Base-by-base conservation (phyloP, 2,113 vertebrate species). In the Suricata suricatta region DNA sequence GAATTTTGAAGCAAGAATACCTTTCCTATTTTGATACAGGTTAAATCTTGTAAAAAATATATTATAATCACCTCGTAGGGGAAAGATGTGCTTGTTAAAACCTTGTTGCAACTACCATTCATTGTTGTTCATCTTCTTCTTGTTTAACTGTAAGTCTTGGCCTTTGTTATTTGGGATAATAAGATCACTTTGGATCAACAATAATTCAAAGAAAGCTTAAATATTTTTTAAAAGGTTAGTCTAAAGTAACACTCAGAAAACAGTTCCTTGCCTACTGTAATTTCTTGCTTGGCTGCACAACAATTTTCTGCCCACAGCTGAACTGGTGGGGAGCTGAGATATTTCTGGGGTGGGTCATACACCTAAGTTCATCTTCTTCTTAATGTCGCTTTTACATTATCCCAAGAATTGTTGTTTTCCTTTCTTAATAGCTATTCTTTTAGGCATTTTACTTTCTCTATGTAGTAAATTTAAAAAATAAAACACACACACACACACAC, bases 281-380 rank as follows among this genome's bases (percentile, higher is more conserved):
- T 98, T 99, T 98, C 96, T 97, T 97, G 96, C 96, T 96, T 98
- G 96, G 91, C 90, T 98, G 98, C 96, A 98, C 96, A 98, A 97
- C 97, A 98, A 97, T 98, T 98, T 98, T 97, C 98, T 95, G 89
- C 85, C 77, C 95, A 92, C 95, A 96, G 88, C 74, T 92, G 69
- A 98, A 96, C 84, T 96, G 41, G 89, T 98, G 74, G 19, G 89
- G 72, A 97, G 44, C 88, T 98, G 93, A 98, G 96, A 97, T 96
- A 95, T 85, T 96, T 81, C 83, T 95, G 82, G 52, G 27, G 35
- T 97, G 94, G 86, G 77, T 96, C 69, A 77, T 96, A 52, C 41
- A 85, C 44, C 63, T 90, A 68, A 60, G 74, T 95, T 27, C 38
- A 66, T 95, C 96, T 97, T 35, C 57, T 41, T 41, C 96, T 84